Evolutionary conservation across 1,140 invertebrate species (phyloP).

Genomic region (Lutraria rhynchaena): DNA sequence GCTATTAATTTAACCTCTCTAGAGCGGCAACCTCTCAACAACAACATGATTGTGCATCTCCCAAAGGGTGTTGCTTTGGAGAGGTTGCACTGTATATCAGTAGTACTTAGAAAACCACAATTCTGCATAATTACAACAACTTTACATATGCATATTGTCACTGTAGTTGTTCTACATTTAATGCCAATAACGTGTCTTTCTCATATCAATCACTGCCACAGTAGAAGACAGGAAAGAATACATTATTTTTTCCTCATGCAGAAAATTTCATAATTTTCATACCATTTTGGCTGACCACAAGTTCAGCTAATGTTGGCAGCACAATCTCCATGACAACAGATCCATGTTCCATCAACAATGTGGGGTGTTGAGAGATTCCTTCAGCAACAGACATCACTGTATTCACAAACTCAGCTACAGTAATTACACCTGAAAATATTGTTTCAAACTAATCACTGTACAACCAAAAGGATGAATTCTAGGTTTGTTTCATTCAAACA

Average conservation of each 20-base stretch:
- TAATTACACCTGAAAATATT: slow-evolving; percentile 71
- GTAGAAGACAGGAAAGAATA: too few species aligned
- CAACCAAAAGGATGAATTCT: too few species aligned
- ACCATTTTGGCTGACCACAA: slow-evolving; percentile 78
- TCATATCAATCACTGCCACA: not conserved
- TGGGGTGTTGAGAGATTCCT: slow-evolving; percentile 78
- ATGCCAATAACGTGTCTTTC: not conserved
- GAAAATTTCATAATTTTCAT: slow-evolving; percentile 11
- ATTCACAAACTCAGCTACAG: slow-evolving; percentile 77
- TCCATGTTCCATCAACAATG: slow-evolving; percentile 75
- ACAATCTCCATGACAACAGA: slow-evolving; percentile 74
- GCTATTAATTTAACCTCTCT: too few species aligned
- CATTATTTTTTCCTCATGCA: too few species aligned
- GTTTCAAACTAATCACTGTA: too few species aligned
- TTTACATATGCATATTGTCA: not conserved
- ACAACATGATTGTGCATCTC: too few species aligned
- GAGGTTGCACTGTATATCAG: too few species aligned
- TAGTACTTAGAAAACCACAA: not conserved
- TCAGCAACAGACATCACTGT: slow-evolving; percentile 78
- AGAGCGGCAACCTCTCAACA: too few species aligned
- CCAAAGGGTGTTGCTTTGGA: too few species aligned
- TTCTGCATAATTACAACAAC: not conserved
- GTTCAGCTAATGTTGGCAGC: slow-evolving; percentile 73
- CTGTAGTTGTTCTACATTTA: not conserved
- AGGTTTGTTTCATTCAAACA: too few species aligned